Base-by-base conservation (phyloP, 2,888 invertebrate species). In the Ecdyonurus torrentis region DNA sequence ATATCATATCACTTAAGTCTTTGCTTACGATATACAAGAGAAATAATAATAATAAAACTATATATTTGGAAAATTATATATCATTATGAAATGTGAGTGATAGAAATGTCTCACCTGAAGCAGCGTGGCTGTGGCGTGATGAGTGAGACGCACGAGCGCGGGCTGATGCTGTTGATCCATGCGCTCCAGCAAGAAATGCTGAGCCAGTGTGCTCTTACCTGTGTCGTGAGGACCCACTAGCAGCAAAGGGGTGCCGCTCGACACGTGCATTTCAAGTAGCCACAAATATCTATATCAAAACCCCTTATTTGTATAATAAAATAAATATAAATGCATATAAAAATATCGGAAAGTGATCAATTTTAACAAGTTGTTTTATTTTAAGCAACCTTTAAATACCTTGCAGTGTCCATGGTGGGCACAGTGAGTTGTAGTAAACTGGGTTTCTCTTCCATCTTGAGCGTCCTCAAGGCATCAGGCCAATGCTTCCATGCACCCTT, bases 401-500 rank as follows among this genome's bases (percentile, higher is more conserved):
- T 78, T 0, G 86, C 84, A 0, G 91, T 89, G 72, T 95, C 95
- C 61, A 89, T 78, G 0, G 95, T 96, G 10, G 92, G 91, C 55
- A 96, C 83, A 55, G 92, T 79, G 61, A 87, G 81, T 73, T 84
- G 83, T n/a, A 83, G 75, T 25, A 74, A 69, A 58, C 64, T 61
- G 64, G 72, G 80, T 78, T 70, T 68, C 52, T 73, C 72, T 19
- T 73, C 61, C 64, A 86, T 78, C 71, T 85, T 86, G 25, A 80
- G 78, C 52, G 74, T 71, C 70, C 81, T 83, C 0, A 89, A 83
- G 60, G 86, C 72, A 63, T 95, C 94, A 1, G 83, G 83, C 87
- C 91, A 94, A 62, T 84, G 84, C 71, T 88, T 89, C 95, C 95
- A 96, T 60, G 80, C 79, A 0, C 95, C 95, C 73, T 90, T 87